Evolutionary conservation across 2,888 invertebrate species (phyloP).

Genomic region (Hirtodrosophila histrioides): DNA sequence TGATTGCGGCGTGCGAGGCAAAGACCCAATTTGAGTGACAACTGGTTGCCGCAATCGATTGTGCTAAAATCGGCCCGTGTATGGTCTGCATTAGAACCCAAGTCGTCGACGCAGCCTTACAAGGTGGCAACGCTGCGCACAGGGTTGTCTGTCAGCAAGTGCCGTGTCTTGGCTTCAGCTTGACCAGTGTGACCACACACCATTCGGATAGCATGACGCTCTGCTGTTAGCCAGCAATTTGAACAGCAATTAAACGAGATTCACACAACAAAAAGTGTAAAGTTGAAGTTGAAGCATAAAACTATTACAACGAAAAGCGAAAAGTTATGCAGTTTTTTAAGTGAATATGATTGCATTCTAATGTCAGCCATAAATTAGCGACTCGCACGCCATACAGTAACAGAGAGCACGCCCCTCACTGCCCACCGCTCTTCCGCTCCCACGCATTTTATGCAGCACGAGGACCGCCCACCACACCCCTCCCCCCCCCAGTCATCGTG

Average conservation of each 20-base stretch:
- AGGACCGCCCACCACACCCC: background rate
- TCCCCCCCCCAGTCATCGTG: conserved; percentile 13
- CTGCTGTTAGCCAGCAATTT: conserved; percentile 36
- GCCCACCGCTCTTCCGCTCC: background rate
- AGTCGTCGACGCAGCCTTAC: no score
- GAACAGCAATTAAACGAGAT: conserved; percentile 24
- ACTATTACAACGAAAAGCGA: conserved; percentile 45
- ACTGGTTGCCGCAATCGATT: no score
- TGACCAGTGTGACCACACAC: conserved; percentile 7
- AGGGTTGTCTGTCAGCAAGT: background rate
- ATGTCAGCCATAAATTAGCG: conserved; percentile 75
- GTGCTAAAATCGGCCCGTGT: no score
- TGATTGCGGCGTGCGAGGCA: no score
- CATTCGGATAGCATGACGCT: background rate
- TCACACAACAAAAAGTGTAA: conserved; percentile 19
- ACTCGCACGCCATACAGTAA: conserved; percentile 45
- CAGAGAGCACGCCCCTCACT: background rate
- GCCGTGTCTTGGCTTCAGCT: background rate
- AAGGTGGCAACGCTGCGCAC: no score
- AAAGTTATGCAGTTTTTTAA: conserved; percentile 74
- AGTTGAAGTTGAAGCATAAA: conserved; percentile 6
- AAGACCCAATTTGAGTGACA: no score
- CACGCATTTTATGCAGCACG: background rate
- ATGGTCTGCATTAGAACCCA: no score
- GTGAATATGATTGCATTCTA: conserved; percentile 78